Percentiles rank a stretch among this genome's conserved stretches.
phyloP scores from a whole-genome alignment of 2,113 vertebrate species.

The Irena cyanogastra region DNA sequence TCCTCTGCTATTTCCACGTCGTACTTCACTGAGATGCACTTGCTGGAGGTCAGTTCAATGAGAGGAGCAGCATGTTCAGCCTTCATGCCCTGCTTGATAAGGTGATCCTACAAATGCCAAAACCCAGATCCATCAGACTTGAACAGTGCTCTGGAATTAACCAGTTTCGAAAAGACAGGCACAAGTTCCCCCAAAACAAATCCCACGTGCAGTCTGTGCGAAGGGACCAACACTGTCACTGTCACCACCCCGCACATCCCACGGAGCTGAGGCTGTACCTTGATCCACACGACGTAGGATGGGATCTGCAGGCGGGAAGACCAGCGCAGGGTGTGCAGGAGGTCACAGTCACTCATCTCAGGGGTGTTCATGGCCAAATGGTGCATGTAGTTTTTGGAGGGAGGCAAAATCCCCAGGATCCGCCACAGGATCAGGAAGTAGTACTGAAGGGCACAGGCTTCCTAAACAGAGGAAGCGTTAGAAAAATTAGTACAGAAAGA shows the following conservation, averaged over 20 bases:
- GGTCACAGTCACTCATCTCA: conserved; percentile 91
- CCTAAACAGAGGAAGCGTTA: conserved; percentile 66
- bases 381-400: conserved; percentile 89
- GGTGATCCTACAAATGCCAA: conserved; percentile 79
- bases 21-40: conserved; percentile 90
- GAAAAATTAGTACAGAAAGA: background rate
- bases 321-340: conserved; percentile 93
- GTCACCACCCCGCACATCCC: background rate
- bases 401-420: conserved; percentile 90
- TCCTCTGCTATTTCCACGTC: conserved; percentile 96
- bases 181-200: background rate
- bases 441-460: conserved; percentile 97
- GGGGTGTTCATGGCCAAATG: conserved; percentile 83
- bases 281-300: conserved; percentile 91
- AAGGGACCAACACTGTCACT: background rate
- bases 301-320: conserved; percentile 88
- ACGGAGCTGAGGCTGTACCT: conserved; percentile 66
- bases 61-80: conserved; percentile 86
- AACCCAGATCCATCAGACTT: background rate
- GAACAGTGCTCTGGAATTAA: background rate
- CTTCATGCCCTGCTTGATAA: conserved; percentile 93
- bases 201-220: rapidly evolving
- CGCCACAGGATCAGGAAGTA: conserved; percentile 95
- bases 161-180: background rate
- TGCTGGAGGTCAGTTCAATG: conserved; percentile 80